phyloP scores from a whole-genome alignment of 2,888 invertebrate genomes.

The Mimachlamys varia region DNA sequence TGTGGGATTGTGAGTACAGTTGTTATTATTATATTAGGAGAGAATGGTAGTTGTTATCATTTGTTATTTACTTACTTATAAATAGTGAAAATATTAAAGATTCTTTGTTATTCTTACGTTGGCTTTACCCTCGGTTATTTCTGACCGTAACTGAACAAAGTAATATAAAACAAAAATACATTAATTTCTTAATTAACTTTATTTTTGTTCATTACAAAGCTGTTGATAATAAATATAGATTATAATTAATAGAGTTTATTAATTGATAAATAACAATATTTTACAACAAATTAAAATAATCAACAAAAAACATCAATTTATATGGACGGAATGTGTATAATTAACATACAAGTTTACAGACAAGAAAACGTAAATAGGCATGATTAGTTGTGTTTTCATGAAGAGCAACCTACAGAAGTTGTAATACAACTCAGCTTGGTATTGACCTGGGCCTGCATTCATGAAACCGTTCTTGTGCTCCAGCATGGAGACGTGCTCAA shows the following conservation, averaged over 20 bases:
- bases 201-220: neutral
- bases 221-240: slow-evolving; percentile 21
- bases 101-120: too few relatives aligned
- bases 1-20: too few relatives aligned
- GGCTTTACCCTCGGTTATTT: too few relatives aligned
- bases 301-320: neutral
- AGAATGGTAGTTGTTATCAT: too few relatives aligned
- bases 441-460: too few relatives aligned
- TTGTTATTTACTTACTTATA: too few relatives aligned
- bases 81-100: too few relatives aligned
- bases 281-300: slow-evolving; percentile 24
- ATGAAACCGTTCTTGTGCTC: too few relatives aligned
- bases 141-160: too few relatives aligned
- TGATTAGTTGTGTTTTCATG: neutral
- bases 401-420: neutral
- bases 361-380: neutral
- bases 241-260: neutral
- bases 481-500: too few relatives aligned
- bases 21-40: too few relatives aligned
- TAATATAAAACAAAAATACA: too few relatives aligned
- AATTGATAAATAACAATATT: neutral
- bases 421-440: neutral
- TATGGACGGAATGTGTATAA: neutral
- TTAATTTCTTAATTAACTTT: neutral
- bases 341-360: neutral